Evolutionary conservation across 92 coral and sea anemone genomes (phyloP).

Genomic region (Galaxea fascicularis): DNA sequence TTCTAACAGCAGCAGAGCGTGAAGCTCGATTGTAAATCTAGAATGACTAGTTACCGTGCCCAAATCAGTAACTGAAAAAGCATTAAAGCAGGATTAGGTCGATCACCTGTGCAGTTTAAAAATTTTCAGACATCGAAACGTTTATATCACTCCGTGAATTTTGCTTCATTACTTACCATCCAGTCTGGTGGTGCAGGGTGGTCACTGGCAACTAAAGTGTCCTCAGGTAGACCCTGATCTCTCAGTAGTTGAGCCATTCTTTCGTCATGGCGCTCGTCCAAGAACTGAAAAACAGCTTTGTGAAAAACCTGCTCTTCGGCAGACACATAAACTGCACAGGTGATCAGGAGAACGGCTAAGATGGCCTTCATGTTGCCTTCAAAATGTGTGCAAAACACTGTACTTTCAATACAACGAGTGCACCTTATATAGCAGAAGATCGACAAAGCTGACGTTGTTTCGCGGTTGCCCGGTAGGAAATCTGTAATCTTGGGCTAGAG

Average conservation of each 20-base stretch:
- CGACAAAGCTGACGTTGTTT: neutral
- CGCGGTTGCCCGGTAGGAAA: neutral
- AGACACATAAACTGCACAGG: constrained; percentile 21
- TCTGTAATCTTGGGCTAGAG: neutral
- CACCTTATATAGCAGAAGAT: constrained; percentile 2
- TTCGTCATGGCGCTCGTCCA: constrained; percentile 43
- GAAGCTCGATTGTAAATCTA: no score
- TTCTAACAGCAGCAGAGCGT: no score
- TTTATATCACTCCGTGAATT: no score
- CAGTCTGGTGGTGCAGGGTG: neutral
- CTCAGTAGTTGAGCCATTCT: constrained; percentile 32
- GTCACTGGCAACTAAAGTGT: constrained; percentile 8
- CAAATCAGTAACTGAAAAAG: no score
- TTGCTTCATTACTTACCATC: neutral
- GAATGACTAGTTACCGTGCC: no score
- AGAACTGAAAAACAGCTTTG: constrained; percentile 31
- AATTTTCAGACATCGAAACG: no score
- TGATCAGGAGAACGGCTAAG: constrained; percentile 21
- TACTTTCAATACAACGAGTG: neutral
- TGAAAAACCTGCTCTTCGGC: constrained; percentile 16
- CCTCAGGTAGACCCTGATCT: constrained; percentile 30
- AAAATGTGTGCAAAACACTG: constrained; percentile 25
- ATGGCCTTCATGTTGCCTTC: constrained; percentile 44
- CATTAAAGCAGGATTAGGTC: no score
- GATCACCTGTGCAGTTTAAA: no score